Base-by-base conservation (phyloP, 2,888 invertebrate species). In the Leptothorax acervorum region DNA sequence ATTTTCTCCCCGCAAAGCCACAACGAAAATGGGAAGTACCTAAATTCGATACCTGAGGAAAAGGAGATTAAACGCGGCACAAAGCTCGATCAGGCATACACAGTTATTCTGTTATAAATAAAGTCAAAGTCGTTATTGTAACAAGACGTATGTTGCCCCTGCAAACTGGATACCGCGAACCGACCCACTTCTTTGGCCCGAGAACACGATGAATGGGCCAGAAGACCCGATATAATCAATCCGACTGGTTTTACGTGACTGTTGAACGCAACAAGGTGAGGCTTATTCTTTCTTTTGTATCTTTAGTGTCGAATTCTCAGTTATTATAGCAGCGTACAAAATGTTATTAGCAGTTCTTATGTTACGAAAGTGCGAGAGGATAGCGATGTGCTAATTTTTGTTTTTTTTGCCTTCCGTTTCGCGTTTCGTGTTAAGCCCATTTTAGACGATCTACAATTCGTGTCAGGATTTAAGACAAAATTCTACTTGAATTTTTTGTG, bases 81-180 rank as follows among this genome's bases (percentile, higher is more conserved):
- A 35, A 73, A 79, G 48, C 39, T 48, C 79, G 48, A 35, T 71
- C 39, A 39, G 48, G 57, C 60, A 0, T 35, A 45, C 73, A 79
- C 87, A 87, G 87, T 89, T 89, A 84, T 74, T 65, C 83, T 70
- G 71, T 60, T 75, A 86, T 70, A 85, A 88, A 89, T 91, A 88
- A 92, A 90, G 87, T 85, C 87, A 9, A 75, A 90, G 86, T 88
- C 86, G 86, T 89, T 89, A 89, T 83, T 85, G 85, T 83, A 82
- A 82, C 62, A 71, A 84, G 86, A 76, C 81, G 45, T 57, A 31
- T 57, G 88, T 88, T 90, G 92, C 90, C 87, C 84, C 74, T 83
- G 60, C 85, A 71, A 15, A 82, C 48, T 66, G 85, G 42, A 57
- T 35, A 35, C 42, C 85, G 76, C 86, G 89, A 87, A 90, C 84